These are phyloP conservation scores for Caenorhabditis sinica DNA, from an alignment of 2,888 invertebrate genomes.

Conservation along the genomic window DNA sequence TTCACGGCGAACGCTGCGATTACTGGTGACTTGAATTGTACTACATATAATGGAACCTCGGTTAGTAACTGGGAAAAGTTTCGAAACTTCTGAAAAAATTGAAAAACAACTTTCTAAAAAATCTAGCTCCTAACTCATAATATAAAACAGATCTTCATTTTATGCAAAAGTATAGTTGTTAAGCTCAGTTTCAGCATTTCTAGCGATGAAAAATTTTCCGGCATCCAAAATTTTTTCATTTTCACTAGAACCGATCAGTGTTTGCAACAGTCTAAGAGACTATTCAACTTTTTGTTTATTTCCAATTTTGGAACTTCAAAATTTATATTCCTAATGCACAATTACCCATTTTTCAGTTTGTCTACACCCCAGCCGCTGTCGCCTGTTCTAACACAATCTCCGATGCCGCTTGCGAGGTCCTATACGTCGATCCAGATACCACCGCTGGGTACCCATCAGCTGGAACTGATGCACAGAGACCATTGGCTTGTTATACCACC, in stretches of 20 bases:
- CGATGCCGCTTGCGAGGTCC: constrained; percentile 56
- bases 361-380: constrained; percentile 59
- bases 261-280: too few species aligned
- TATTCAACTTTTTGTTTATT: too few species aligned
- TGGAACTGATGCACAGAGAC: constrained; percentile 50
- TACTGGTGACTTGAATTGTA: constrained; percentile 54
- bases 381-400: constrained; percentile 59
- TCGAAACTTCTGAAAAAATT: too few species aligned
- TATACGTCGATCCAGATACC: constrained; percentile 45
- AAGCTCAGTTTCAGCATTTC: too few species aligned
- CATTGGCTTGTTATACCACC: constrained; percentile 49
- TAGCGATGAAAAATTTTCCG: too few species aligned
- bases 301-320: too few species aligned
- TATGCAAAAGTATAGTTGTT: too few species aligned
- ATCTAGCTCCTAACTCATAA: too few species aligned
- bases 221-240: too few species aligned
- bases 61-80: constrained; percentile 12
- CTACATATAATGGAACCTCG: constrained; percentile 52
- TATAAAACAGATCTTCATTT: too few species aligned
- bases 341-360: constrained; percentile 42
- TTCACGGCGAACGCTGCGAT: constrained; percentile 50
- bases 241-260: too few species aligned
- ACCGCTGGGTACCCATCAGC: constrained; percentile 45
- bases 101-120: too few species aligned
- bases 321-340: neutral